Conservation (phyloP, 1,140 invertebrate genomes). For the Euwallacea fornicatus region DNA sequence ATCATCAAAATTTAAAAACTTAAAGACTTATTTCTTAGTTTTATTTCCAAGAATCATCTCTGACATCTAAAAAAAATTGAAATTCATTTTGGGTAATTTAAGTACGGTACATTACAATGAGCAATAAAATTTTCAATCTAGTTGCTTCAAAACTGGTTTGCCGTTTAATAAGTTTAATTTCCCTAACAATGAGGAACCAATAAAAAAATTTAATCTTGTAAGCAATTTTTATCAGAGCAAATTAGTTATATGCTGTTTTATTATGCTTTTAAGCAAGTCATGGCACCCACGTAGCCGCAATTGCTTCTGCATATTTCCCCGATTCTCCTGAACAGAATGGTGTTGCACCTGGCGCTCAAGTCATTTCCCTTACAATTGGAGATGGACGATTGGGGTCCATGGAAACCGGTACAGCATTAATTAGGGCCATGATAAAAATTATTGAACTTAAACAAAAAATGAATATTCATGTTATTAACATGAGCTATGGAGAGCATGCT, state of each 20-base stretch:
- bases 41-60: no score
- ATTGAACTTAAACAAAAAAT: conserved; percentile 69
- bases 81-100: no score
- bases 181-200: no score
- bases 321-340: conserved; percentile 90
- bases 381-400: conserved; percentile 88
- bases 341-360: conserved; percentile 94
- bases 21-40: no score
- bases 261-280: conserved; percentile 73
- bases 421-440: conserved; percentile 85
- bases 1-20: no score
- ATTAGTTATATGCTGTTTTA: not conserved
- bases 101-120: no score
- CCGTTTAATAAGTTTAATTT: not conserved
- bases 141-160: not conserved
- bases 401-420: conserved; percentile 93
- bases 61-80: no score
- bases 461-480: conserved; percentile 89
- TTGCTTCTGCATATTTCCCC: conserved; percentile 90
- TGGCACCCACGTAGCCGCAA: conserved; percentile 96
- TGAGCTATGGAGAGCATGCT: conserved; percentile 96
- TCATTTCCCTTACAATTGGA: conserved; percentile 88
- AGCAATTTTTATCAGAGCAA: no score
- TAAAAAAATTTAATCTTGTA: no score
- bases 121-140: no score